A percentile compares a stretch with the other conserved stretches of the same genome.
Evolutionary conservation across 2,797 vertebrate species (phyloP).

Genomic region (Mormyrus hasselquistii): DNA sequence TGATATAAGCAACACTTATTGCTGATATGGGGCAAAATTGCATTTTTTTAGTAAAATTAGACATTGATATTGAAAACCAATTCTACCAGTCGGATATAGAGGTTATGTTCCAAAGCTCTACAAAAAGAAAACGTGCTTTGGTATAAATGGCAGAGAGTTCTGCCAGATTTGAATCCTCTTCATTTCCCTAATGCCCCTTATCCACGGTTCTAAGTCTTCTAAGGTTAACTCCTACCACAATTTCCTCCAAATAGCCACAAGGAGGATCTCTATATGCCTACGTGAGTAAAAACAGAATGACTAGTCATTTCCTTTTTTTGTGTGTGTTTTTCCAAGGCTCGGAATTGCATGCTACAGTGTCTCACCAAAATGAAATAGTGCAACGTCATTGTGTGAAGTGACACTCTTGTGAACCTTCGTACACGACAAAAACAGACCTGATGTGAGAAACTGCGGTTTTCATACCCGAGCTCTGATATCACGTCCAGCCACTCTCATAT

Average conservation of each 20-base stretch:
- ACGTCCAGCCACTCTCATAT: slow-evolving; percentile 18
- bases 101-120: neutral
- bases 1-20: neutral
- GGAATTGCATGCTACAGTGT: slow-evolving; percentile 57
- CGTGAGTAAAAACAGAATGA: slow-evolving; percentile 66
- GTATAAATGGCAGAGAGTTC: neutral
- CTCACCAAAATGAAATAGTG: slow-evolving; percentile 39
- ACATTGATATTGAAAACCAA: neutral
- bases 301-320: slow-evolving; percentile 43
- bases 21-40: neutral
- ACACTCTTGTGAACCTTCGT: slow-evolving; percentile 29
- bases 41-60: neutral
- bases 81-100: neutral
- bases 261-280: slow-evolving; percentile 67
- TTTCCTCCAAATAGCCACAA: slow-evolving; percentile 70
- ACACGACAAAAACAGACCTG: slow-evolving; percentile 24
- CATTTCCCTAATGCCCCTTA: neutral
- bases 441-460: slow-evolving; percentile 17
- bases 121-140: neutral
- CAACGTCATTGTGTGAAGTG: slow-evolving; percentile 32
- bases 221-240: slow-evolving; percentile 50
- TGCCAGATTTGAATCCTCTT: neutral
- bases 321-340: slow-evolving; percentile 47
- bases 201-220: neutral
- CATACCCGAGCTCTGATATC: neutral